Percentiles rank a stretch among this genome's conserved stretches.
Evolutionary conservation across 2,888 invertebrate species (phyloP).

Genomic region (Apocheima hispidaria): DNA sequence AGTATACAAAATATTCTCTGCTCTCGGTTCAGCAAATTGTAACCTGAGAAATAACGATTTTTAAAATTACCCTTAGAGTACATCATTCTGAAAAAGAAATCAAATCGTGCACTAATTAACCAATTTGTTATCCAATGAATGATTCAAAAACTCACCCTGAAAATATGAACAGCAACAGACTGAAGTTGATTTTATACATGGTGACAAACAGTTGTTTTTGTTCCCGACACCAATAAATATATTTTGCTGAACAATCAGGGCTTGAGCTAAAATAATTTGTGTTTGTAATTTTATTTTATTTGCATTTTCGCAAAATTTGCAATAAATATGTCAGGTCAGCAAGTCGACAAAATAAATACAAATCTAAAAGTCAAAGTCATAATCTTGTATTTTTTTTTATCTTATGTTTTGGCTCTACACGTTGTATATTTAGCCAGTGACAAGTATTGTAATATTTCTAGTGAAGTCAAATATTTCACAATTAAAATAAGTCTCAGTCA

Average conservation of each 20-base stretch:
- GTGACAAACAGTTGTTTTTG: neutral
- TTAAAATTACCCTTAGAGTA: neutral
- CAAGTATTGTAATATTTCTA: too few relatives aligned
- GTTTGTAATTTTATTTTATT: neutral
- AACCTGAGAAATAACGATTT: constrained; percentile 16
- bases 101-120: too few relatives aligned
- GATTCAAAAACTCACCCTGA: constrained; percentile 14
- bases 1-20: neutral
- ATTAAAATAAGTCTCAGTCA: too few relatives aligned
- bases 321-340: too few relatives aligned
- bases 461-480: too few relatives aligned
- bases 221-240: neutral
- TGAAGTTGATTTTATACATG: constrained; percentile 21
- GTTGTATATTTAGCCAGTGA: too few relatives aligned
- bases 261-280: neutral
- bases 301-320: neutral
- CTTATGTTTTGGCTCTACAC: too few relatives aligned
- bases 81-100: too few relatives aligned
- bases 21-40: constrained; percentile 9
- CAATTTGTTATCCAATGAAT: neutral
- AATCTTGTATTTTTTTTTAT: too few relatives aligned
- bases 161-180: constrained; percentile 17
- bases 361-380: too few relatives aligned
- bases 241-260: neutral
- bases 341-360: too few relatives aligned